A percentile compares a stretch with the other conserved stretches of the same genome.
phyloP scores from a whole-genome alignment of 2,113 vertebrate genomes.

The Dissostichus mawsoni region DNA sequence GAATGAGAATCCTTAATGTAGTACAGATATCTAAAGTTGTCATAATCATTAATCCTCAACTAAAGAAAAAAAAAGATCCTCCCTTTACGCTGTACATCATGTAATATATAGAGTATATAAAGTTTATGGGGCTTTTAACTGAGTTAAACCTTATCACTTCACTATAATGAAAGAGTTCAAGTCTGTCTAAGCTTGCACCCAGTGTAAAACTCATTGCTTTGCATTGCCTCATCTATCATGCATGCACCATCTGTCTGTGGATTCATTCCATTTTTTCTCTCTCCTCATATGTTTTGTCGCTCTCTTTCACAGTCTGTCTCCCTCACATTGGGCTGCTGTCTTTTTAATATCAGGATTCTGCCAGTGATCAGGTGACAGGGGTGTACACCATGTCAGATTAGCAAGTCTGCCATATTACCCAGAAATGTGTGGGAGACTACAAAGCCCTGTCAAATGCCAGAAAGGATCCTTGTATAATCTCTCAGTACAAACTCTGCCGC shows the following conservation, averaged over 20 bases:
- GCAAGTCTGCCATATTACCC: conserved; percentile 56
- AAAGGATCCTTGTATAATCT: conserved; percentile 68
- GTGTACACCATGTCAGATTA: conserved; percentile 69
- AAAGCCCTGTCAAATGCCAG: conserved; percentile 70
- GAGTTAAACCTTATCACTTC: conserved; percentile 50
- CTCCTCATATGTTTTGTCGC: conserved; percentile 41
- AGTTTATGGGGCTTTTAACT: conserved; percentile 26
- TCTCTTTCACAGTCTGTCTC: conserved; percentile 48
- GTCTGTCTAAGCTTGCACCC: conserved; percentile 39
- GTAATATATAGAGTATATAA: conserved; percentile 14
- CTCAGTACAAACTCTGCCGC: conserved; percentile 70
- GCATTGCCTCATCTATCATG: conserved; percentile 67
- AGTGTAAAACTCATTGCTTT: conserved; percentile 49
- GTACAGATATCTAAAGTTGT: not conserved
- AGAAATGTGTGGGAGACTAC: conserved; percentile 66
- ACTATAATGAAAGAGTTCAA: conserved; percentile 35
- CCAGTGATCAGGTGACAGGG: conserved; percentile 65
- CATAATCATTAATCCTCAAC: conserved; percentile 18
- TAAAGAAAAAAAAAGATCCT: not conserved
- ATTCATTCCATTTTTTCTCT: conserved; percentile 40
- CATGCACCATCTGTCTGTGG: conserved; percentile 69
- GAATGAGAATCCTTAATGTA: not conserved
- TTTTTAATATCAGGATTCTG: conserved; percentile 55
- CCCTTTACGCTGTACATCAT: not conserved
- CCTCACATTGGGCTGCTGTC: conserved; percentile 32